Base-by-base conservation (phyloP, 2,888 invertebrate genomes). In the Hypselothyrea guttata region DNA sequence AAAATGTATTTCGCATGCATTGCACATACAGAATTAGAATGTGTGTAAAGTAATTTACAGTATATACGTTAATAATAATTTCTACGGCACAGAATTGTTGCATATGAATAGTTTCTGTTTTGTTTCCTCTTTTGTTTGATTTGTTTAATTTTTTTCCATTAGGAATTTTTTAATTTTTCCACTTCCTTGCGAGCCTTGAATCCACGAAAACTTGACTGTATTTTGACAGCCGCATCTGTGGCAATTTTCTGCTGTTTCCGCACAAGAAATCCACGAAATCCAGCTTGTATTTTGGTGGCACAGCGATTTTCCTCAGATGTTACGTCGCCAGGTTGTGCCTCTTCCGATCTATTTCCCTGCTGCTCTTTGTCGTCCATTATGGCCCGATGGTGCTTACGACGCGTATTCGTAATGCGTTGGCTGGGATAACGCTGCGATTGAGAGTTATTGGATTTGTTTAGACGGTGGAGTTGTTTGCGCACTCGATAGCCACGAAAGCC, bases 401-500 rank as follows among this genome's bases (percentile, higher is more conserved):
- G 71, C 11, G 58, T 63, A 41, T 54, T 59, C 4, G 16, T 15
- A 15, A n/a, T 22, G 42, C 18, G 41, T 27, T 15, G 5, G 18
- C 2, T 18, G 11, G 47, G 35, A 33, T 54, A 47, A 12, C 69
- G 60, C 11, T 71, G 57, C 2, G 48, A 44, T 8, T 28, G 33
- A 45, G 44, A 11, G 12, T n/a, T 16, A 18, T 15, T 44, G 1
- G 55, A 42, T 45, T 71, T 75, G 41, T 46, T 66, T n/a, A 71
- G 54, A n/a, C 56, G 57, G 30, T 86, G 87, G 30, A 91, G 68
- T 54, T 91, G 91, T 60, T 91, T 91, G n/a, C 91, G 88, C 7
- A 91, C 91, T 1, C 91, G 89, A 67, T 91, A 92, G 1, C 92
- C 92, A 22, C 92, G 90, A 75, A 92, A 92, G 48, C 91, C 91